A percentile compares a stretch with the other conserved stretches of the same genome.
These are phyloP conservation scores for Pocota personata DNA, from an alignment of 2,888 invertebrate genomes.

Conservation along the genomic window DNA sequence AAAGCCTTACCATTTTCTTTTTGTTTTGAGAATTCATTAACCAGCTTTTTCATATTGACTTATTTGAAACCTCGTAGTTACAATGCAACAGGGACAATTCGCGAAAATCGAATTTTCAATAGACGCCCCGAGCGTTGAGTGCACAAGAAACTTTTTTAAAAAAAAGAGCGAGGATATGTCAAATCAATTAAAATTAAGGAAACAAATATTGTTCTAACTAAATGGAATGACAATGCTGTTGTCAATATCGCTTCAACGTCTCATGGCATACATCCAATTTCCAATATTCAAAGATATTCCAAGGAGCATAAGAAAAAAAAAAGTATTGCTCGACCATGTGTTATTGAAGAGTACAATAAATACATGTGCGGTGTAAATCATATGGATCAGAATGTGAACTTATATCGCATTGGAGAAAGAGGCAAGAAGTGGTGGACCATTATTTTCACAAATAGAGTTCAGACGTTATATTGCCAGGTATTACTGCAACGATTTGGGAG, in stretches of 20 bases:
- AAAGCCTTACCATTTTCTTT: conserved; percentile 70
- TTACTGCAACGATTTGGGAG: background rate
- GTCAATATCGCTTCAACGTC: background rate
- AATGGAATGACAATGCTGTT: background rate
- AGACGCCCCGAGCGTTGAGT: conserved; percentile 61
- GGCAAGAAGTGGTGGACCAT: background rate
- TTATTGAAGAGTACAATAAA: no score
- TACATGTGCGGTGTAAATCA: background rate
- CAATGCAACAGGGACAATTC: conserved; percentile 74
- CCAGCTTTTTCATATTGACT: conserved; percentile 58
- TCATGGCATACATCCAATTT: background rate
- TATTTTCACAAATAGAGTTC: background rate
- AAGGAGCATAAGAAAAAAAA: no score
- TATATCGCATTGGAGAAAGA: background rate
- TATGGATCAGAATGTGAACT: background rate
- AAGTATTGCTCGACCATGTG: no score
- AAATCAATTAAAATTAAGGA: no score
- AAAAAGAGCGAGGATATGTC: background rate
- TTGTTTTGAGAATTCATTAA: conserved; percentile 75
- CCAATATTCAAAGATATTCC: no score
- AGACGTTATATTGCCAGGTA: background rate
- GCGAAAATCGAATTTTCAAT: conserved; percentile 75
- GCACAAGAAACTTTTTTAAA: background rate
- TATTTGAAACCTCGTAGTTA: conserved; percentile 70
- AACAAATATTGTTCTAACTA: no score